Evolutionary conservation across 2,888 invertebrate species (phyloP).

Genomic region (Argyra leucocephala): DNA sequence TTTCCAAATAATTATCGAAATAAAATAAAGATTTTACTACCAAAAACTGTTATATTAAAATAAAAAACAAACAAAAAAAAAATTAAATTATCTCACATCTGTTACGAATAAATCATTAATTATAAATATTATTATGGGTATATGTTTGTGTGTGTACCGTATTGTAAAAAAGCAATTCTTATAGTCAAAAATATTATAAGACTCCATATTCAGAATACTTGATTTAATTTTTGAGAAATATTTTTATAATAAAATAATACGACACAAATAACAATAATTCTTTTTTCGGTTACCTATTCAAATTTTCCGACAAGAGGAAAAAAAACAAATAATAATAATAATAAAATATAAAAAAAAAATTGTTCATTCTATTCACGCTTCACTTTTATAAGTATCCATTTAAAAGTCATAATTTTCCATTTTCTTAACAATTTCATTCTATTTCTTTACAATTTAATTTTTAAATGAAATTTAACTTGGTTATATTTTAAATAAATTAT

Average conservation of each 20-base stretch:
- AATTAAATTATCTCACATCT: too few species aligned
- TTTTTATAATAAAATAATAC: background rate
- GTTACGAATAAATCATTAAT: too few species aligned
- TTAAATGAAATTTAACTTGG: background rate
- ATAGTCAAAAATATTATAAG: too few species aligned
- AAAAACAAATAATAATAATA: too few species aligned
- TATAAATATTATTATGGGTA: too few species aligned
- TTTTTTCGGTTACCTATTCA: background rate
- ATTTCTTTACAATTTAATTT: background rate
- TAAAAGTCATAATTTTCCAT: background rate
- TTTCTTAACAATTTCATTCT: background rate
- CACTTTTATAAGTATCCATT: background rate
- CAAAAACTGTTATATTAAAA: too few species aligned
- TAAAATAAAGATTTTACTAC: too few species aligned
- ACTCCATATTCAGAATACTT: background rate
- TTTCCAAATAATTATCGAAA: too few species aligned
- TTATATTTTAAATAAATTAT: constrained; percentile 6
- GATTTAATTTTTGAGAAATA: background rate
- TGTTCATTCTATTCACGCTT: background rate
- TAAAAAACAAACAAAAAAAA: too few species aligned
- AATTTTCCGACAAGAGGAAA: background rate
- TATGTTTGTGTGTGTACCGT: too few species aligned
- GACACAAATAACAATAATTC: background rate
- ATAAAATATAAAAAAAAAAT: too few species aligned
- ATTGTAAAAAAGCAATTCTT: too few species aligned